Evolutionary conservation across 1,140 invertebrate species (phyloP).

Genomic region (Aleiodes sp.): DNA sequence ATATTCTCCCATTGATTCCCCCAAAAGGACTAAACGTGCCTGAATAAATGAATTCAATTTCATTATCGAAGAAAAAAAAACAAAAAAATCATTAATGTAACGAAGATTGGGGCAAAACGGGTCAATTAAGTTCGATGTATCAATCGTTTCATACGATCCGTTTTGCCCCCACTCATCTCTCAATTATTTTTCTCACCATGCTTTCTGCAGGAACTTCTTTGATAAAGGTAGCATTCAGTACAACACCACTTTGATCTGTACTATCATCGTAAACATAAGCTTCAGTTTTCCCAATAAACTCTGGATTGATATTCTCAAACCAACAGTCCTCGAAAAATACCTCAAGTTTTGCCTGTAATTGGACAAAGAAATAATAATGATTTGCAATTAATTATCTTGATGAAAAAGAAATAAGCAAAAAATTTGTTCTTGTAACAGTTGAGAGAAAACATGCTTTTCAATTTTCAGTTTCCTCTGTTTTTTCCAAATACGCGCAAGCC

Average conservation of each 20-base stretch:
- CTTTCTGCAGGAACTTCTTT: constrained; percentile 7
- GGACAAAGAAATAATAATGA: background rate
- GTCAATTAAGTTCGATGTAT: too few species aligned
- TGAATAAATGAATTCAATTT: background rate
- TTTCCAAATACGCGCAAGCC: too few species aligned
- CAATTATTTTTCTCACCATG: background rate
- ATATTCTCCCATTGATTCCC: constrained; percentile 29
- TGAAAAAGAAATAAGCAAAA: too few species aligned
- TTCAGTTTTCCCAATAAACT: constrained; percentile 11
- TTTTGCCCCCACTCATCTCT: too few species aligned
- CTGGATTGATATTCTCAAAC: background rate
- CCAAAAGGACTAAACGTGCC: constrained; percentile 14
- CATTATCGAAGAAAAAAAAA: background rate
- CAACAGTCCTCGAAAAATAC: constrained; percentile 19
- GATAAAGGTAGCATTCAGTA: background rate
- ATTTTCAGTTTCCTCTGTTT: too few species aligned
- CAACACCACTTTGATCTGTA: background rate
- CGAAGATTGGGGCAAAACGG: too few species aligned
- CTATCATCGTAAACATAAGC: background rate
- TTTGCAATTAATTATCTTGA: background rate
- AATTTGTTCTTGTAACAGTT: too few species aligned
- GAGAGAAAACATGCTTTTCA: too few species aligned
- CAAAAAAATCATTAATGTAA: background rate
- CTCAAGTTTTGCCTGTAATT: constrained; percentile 2
- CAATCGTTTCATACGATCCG: too few species aligned